These are phyloP conservation scores for Piprites chloris DNA, from an alignment of 2,113 vertebrate genomes.

Conservation along the genomic window DNA sequence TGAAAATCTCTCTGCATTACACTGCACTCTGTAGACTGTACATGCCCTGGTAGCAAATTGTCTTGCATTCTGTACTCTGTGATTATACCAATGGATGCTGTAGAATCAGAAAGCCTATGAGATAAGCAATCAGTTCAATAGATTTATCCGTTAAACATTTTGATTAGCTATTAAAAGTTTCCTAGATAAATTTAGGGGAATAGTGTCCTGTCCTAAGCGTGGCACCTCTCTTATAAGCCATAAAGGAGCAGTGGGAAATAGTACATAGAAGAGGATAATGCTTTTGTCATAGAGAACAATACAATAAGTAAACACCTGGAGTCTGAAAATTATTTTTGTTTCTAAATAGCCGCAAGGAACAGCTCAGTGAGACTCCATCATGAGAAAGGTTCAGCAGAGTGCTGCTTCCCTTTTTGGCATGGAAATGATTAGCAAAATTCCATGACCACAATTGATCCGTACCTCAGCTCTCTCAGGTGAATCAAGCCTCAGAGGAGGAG, in stretches of 20 bases:
- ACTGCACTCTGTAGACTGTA: background rate
- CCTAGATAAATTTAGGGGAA: background rate
- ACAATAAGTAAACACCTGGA: background rate
- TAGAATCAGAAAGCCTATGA: background rate
- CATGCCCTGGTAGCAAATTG: background rate
- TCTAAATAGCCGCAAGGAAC: background rate
- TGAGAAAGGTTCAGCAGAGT: background rate
- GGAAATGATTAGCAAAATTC: background rate
- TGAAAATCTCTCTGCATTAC: background rate
- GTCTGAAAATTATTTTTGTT: background rate
- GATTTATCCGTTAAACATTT: background rate
- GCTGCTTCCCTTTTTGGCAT: background rate
- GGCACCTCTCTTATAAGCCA: background rate
- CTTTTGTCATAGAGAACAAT: background rate
- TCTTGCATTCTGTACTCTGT: background rate
- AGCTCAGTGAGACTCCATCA: background rate
- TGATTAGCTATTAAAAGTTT: background rate
- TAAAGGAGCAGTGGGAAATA: background rate
- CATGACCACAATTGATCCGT: background rate
- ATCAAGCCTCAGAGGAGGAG: background rate
- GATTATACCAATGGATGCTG: background rate
- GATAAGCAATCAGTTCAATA: background rate
- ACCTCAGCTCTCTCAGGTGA: background rate
- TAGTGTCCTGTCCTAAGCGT: background rate
- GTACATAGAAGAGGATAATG: background rate